Percentiles rank a stretch among this genome's conserved stretches.
These are phyloP conservation scores for Pimephales promelas DNA, from an alignment of 2,113 vertebrate genomes.

Conservation along the genomic window DNA sequence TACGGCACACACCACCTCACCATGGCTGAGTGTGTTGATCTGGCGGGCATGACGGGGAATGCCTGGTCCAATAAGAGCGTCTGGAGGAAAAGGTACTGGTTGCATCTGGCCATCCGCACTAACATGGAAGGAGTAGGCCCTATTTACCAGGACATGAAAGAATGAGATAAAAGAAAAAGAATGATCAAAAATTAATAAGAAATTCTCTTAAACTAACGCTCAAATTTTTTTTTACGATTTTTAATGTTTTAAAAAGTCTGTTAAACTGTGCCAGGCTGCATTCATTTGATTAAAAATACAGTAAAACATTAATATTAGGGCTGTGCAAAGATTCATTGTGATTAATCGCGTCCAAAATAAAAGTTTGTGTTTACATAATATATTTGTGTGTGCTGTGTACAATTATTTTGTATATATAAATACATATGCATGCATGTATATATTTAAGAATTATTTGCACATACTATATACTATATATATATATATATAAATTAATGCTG, in stretches of 20 bases:
- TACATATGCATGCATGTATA: too few relatives aligned
- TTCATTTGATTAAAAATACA: not conserved
- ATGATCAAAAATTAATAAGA: not conserved
- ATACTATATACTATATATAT: too few relatives aligned
- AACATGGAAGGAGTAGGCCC: conserved; percentile 95
- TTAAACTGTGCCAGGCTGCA: not conserved
- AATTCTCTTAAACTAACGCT: not conserved
- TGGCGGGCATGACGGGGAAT: conserved; percentile 94
- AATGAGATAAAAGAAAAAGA: not conserved
- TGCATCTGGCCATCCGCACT: conserved; percentile 97
- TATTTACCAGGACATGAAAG: conserved; percentile 56
- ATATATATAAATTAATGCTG: too few relatives aligned
- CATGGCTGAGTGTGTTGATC: conserved; percentile 95
- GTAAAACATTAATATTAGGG: too few relatives aligned
- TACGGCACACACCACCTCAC: conserved; percentile 94
- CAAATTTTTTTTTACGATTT: not conserved
- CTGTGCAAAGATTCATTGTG: too few relatives aligned
- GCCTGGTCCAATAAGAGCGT: conserved; percentile 90
- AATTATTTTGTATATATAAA: too few relatives aligned
- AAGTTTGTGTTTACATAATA: too few relatives aligned
- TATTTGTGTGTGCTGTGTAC: too few relatives aligned
- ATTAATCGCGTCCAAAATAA: too few relatives aligned
- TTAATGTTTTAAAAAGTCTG: not conserved
- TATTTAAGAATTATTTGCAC: too few relatives aligned
- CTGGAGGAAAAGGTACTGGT: conserved; percentile 94